A percentile compares a stretch with the other conserved stretches of the same genome.
These are phyloP conservation scores for Ceratina japonica DNA, from an alignment of 1,140 invertebrate species.

Conservation along the genomic window DNA sequence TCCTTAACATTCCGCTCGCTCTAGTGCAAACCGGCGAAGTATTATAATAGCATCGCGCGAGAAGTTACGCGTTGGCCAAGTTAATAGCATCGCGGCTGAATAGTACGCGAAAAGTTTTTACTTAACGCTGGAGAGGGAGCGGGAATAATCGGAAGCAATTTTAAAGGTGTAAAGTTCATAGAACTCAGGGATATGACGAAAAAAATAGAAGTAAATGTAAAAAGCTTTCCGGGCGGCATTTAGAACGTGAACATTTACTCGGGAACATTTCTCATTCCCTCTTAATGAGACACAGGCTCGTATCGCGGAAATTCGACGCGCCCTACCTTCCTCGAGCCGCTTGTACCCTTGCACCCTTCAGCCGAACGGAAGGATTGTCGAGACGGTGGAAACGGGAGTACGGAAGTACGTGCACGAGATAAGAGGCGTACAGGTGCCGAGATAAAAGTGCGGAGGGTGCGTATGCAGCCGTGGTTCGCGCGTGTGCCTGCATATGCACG, in stretches of 20 bases:
- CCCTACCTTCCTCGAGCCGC: background rate
- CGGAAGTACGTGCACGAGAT: background rate
- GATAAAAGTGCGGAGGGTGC: slow-evolving; percentile 15
- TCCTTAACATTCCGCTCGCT: background rate
- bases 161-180: too few relatives aligned
- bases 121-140: too few relatives aligned
- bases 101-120: too few relatives aligned
- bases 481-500: background rate
- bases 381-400: background rate
- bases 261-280: slow-evolving; percentile 16
- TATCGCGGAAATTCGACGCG: slow-evolving; percentile 42
- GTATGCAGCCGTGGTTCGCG: slow-evolving; percentile 6
- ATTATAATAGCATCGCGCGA: background rate
- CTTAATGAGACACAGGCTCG: slow-evolving; percentile 39
- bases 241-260: too few relatives aligned
- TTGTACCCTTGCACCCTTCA: slow-evolving; percentile 8
- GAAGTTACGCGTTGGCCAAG: background rate
- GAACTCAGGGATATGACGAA: too few relatives aligned
- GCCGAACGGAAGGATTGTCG: slow-evolving; percentile 24
- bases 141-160: too few relatives aligned
- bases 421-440: background rate
- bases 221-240: too few relatives aligned
- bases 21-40: background rate
- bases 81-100: too few relatives aligned
- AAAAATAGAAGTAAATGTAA: too few relatives aligned